Conservation (phyloP, 2,113 vertebrate genomes). For the Fukomys damarensis region DNA sequence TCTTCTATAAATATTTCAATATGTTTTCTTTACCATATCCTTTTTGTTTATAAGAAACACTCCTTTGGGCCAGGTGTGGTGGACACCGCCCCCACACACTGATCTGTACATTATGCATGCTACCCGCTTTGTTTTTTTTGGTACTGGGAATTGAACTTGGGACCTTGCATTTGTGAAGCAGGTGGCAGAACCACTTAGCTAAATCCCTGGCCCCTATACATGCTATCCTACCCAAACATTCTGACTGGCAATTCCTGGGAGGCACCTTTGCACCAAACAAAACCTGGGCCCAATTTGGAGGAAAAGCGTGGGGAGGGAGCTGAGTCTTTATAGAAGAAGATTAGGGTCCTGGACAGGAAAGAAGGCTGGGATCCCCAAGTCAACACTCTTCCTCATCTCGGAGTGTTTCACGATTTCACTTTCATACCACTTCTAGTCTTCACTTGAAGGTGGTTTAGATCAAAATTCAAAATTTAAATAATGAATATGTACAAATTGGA, state of each 20-base stretch:
- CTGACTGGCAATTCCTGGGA: background rate
- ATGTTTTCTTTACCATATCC: background rate
- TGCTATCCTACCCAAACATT: background rate
- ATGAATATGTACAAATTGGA: background rate
- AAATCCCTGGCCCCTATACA: no score
- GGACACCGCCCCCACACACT: background rate
- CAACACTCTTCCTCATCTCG: background rate
- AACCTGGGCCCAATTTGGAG: background rate
- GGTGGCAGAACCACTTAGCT: no score
- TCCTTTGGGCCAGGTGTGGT: background rate
- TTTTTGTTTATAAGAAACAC: background rate
- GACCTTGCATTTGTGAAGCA: no score
- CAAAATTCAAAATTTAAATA: background rate
- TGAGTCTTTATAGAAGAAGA: background rate
- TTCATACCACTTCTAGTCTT: background rate
- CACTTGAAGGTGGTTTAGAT: background rate
- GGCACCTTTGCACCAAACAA: background rate
- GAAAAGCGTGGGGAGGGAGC: background rate
- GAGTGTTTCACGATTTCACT: background rate
- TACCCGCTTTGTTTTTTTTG: no score
- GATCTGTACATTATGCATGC: no score
- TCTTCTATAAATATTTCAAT: background rate
- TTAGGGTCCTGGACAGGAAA: background rate
- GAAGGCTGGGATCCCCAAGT: background rate
- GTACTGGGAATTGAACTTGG: no score